phyloP scores from a whole-genome alignment of 2,888 invertebrate species.

The Synanthedon andrenaeformis region DNA sequence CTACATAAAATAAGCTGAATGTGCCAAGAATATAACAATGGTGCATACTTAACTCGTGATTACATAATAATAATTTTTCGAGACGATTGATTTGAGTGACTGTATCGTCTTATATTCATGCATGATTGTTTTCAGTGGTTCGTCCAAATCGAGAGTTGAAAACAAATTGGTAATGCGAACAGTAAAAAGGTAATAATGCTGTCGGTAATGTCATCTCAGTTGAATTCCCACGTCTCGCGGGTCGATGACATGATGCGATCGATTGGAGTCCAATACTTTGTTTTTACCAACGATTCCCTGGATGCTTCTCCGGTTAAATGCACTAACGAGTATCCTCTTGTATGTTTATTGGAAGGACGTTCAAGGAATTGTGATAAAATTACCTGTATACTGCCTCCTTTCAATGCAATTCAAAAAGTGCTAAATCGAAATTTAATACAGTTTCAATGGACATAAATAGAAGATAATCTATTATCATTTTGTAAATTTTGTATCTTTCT shows the following conservation, averaged over 20 bases:
- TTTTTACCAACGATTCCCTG: slow-evolving; percentile 45
- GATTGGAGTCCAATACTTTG: slow-evolving; percentile 26
- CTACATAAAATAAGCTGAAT: no score
- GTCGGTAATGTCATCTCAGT: slow-evolving; percentile 7
- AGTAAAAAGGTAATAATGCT: slow-evolving; percentile 35
- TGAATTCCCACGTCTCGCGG: slow-evolving; percentile 55
- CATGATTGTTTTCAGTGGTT: background rate
- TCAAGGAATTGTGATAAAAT: background rate
- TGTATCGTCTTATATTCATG: no score
- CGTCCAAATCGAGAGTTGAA: slow-evolving; percentile 7
- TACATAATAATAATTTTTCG: no score
- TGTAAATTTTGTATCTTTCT: no score
- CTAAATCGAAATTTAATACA: no score
- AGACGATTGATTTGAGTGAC: no score
- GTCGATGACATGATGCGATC: slow-evolving; percentile 51
- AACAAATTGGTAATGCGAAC: slow-evolving; percentile 13
- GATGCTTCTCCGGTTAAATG: slow-evolving; percentile 24
- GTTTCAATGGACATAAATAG: no score
- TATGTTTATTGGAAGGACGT: background rate
- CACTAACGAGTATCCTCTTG: slow-evolving; percentile 31
- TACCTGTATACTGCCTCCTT: background rate
- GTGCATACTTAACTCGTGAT: no score
- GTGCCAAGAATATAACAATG: no score
- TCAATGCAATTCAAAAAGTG: no score
- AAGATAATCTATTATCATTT: no score